Base-by-base conservation (phyloP, 1,140 invertebrate species). In the Ceratina japonica region DNA sequence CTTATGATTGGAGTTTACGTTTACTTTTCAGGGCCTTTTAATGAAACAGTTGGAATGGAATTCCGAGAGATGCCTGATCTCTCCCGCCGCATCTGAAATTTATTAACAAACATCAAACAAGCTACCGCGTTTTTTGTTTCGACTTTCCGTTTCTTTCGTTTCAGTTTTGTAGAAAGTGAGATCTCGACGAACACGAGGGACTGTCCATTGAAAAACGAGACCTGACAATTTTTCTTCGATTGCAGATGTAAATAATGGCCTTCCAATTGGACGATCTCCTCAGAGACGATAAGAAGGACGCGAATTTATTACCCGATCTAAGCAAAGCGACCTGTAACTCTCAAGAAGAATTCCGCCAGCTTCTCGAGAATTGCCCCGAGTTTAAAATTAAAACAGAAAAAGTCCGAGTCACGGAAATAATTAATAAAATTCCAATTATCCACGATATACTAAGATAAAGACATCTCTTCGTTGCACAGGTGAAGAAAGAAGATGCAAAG, bases 351-450 rank as follows among this genome's bases (percentile, higher is more conserved):
- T 97, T 97, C 84, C 94, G 95, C 82, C 94, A 95, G 70, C 93
- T 97, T 27, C 93, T 97, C 85, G 96, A 97, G 82, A 96, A 96
- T 91, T 96, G 98, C 27, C 97, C 97, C 0, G 97, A 98, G 87
- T 97, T 96, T 86, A 97, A 97, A 92, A 97, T 98, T 68, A 95
- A 96, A 84, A 94, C 96, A 0, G 97, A 98, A 91, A 98, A 97
- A 93, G 95, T 96, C 92, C 37, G 31, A 44, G 5, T 44, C 37
- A 44, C 10, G 5, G 10, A 10, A 44, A 44, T 44, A 44, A 7
- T 44, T 44, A 31, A 31, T 31, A 31, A 31, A 4, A 31, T 31
- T 31, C 27, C 1, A 31, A 4, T 1, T 1, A 31, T 31, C 27
- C 4, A 31, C 4, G 27, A 31, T 31, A 31, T 31, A 31, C 27